phyloP scores from a whole-genome alignment of 1,140 invertebrate genomes.

The Holcopasites calliopsidis region DNA sequence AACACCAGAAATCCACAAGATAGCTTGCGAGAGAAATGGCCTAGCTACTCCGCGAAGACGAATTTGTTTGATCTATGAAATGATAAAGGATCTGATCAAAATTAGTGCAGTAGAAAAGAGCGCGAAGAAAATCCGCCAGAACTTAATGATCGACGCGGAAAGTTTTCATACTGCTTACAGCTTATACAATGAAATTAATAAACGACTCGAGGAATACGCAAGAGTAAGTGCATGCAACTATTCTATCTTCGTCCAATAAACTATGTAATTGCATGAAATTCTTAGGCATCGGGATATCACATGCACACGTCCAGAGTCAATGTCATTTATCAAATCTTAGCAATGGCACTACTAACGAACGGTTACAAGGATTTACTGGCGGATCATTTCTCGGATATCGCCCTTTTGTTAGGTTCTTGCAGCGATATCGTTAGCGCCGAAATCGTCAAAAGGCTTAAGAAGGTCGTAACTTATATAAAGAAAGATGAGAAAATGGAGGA shows the following conservation, averaged over 20 bases:
- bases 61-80: neutral
- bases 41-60: neutral
- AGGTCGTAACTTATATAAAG: slow-evolving; percentile 80
- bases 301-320: slow-evolving; percentile 74
- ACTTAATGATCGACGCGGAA: slow-evolving; percentile 65
- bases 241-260: neutral
- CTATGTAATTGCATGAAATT: neutral
- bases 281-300: slow-evolving; percentile 69
- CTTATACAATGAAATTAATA: slow-evolving; percentile 71
- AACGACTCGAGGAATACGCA: slow-evolving; percentile 13
- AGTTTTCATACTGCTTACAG: slow-evolving; percentile 55
- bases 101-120: slow-evolving; percentile 61
- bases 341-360: slow-evolving; percentile 79
- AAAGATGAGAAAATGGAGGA: slow-evolving; percentile 77
- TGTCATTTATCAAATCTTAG: slow-evolving; percentile 80
- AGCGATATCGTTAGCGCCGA: slow-evolving; percentile 85
- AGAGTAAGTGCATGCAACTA: slow-evolving; percentile 16
- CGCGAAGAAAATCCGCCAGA: slow-evolving; percentile 60
- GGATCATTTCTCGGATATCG: slow-evolving; percentile 84
- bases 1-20: slow-evolving; percentile 78
- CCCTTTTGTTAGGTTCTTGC: slow-evolving; percentile 83
- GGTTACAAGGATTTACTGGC: slow-evolving; percentile 80
- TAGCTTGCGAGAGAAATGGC: slow-evolving; percentile 76
- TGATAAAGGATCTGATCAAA: slow-evolving; percentile 43
- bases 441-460: slow-evolving; percentile 81